Evolutionary conservation across 2,113 vertebrate genomes (phyloP).

Genomic region (Lepus europaeus): DNA sequence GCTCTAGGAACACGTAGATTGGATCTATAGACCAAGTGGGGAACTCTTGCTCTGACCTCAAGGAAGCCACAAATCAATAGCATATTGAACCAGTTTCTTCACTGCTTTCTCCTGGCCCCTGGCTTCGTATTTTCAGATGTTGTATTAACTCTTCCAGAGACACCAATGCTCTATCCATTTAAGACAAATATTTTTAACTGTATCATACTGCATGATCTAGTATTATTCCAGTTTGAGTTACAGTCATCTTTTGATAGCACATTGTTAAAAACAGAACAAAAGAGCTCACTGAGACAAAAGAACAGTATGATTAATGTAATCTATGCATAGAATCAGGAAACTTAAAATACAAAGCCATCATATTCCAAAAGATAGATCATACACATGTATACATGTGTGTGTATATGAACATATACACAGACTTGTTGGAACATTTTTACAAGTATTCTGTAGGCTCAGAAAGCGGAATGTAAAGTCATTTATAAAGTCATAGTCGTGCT

Average conservation of each 20-base stretch:
- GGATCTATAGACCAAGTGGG: slow-evolving; percentile 46
- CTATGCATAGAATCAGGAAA: slow-evolving; percentile 34
- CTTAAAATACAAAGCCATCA: slow-evolving; percentile 25
- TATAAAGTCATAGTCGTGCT: slow-evolving; percentile 89
- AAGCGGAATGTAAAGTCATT: slow-evolving; percentile 80
- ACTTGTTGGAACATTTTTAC: slow-evolving; percentile 65
- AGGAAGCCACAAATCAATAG: slow-evolving; percentile 70
- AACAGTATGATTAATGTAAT: slow-evolving; percentile 29
- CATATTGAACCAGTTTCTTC: slow-evolving; percentile 60
- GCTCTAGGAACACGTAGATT: slow-evolving; percentile 52
- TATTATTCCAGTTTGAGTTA: slow-evolving; percentile 31
- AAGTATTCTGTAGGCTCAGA: slow-evolving; percentile 70
- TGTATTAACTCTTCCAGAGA: slow-evolving; percentile 65
- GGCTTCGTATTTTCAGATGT: slow-evolving; percentile 67
- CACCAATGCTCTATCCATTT: neutral
- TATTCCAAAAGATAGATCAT: slow-evolving; percentile 44
- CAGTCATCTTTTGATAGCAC: neutral
- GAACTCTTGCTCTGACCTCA: slow-evolving; percentile 49
- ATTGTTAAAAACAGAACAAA: slow-evolving; percentile 39
- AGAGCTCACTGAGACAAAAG: slow-evolving; percentile 39
- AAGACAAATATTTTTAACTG: slow-evolving; percentile 40
- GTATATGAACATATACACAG: neutral
- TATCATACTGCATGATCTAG: neutral
- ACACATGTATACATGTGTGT: neutral
- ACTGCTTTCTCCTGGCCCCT: slow-evolving; percentile 38